Evolutionary conservation across 2,888 invertebrate genomes (phyloP).

Genomic region (Amphimallon solstitiale): DNA sequence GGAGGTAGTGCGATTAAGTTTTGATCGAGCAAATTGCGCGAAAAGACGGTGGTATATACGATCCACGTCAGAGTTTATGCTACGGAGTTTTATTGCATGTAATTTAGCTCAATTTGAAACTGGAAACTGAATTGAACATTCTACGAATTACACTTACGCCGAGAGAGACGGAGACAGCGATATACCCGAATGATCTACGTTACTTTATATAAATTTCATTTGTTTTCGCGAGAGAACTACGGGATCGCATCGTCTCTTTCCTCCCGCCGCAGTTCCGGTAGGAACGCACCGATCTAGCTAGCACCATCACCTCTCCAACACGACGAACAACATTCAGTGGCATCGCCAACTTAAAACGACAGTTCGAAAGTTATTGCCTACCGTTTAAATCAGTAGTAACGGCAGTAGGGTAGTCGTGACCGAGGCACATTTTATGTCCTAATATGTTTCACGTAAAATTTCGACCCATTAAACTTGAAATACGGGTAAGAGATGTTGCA

Average conservation of each 20-base stretch:
- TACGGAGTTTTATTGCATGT: too few species aligned
- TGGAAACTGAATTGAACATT: background rate
- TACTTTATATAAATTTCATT: background rate
- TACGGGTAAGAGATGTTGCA: constrained; percentile 24
- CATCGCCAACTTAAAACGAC: background rate
- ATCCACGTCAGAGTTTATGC: too few species aligned
- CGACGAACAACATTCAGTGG: background rate
- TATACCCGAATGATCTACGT: background rate
- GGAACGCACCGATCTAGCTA: too few species aligned
- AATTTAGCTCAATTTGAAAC: too few species aligned
- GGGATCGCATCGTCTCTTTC: background rate
- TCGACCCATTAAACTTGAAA: constrained; percentile 29
- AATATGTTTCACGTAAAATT: constrained; percentile 20
- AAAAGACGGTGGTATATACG: too few species aligned
- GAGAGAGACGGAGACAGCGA: background rate
- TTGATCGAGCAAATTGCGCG: too few species aligned
- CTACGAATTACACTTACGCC: too few species aligned
- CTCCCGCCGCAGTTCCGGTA: background rate
- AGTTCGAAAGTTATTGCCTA: background rate
- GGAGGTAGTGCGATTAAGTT: too few species aligned
- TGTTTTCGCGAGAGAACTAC: background rate
- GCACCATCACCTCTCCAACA: background rate
- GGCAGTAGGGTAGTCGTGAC: too few species aligned
- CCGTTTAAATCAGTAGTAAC: constrained; percentile 17
- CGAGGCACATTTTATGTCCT: constrained; percentile 20